Evolutionary conservation across 2,797 vertebrate genomes (phyloP).

Genomic region (Halcyon smyrnensis): DNA sequence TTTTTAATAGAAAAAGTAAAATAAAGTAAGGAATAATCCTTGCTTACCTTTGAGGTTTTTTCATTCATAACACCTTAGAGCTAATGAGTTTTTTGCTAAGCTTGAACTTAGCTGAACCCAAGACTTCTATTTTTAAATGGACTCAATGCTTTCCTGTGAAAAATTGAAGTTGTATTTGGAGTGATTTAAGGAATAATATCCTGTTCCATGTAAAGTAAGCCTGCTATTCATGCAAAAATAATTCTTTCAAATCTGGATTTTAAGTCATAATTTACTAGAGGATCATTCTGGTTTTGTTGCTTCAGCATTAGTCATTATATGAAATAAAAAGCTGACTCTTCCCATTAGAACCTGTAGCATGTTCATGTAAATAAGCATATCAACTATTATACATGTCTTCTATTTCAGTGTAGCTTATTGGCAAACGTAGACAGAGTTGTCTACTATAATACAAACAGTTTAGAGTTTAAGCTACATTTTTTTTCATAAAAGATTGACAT

Average conservation of each 20-base stretch:
- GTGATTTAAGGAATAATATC: conserved; percentile 28
- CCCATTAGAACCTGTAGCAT: background rate
- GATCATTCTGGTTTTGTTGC: background rate
- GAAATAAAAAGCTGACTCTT: background rate
- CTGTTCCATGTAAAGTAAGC: background rate
- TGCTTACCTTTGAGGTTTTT: background rate
- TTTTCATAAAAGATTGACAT: background rate
- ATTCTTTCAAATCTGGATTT: background rate
- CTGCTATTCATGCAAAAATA: conserved; percentile 7
- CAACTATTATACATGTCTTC: background rate
- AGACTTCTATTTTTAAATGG: conserved; percentile 40
- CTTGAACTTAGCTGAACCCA: conserved; percentile 23
- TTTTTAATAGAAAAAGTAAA: background rate
- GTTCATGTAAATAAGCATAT: conserved; percentile 28
- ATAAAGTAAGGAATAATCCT: conserved; percentile 19
- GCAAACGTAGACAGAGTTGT: conserved; percentile 5
- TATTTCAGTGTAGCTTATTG: conserved; percentile 14
- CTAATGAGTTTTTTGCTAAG: conserved; percentile 33
- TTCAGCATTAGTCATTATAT: background rate
- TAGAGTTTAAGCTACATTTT: conserved; percentile 24
- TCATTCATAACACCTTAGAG: background rate
- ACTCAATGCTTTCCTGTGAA: conserved; percentile 32
- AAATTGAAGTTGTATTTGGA: conserved; percentile 21
- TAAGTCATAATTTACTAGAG: conserved; percentile 13
- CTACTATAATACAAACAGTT: conserved; percentile 48